Evolutionary conservation across 2,797 vertebrate species (phyloP).

Genomic region (Takifugu ocellatus): DNA sequence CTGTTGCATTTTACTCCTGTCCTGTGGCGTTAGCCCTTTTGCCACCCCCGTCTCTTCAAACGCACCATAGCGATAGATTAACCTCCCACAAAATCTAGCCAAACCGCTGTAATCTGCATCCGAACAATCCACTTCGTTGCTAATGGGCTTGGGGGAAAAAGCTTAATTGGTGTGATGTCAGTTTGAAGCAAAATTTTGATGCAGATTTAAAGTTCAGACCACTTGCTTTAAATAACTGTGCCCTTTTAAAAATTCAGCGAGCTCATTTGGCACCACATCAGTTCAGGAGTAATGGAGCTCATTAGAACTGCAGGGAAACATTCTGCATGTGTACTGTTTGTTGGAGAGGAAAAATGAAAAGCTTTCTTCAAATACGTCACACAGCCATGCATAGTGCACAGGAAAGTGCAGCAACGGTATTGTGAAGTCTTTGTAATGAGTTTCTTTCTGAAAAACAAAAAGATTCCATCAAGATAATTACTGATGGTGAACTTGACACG

Average conservation of each 20-base stretch:
- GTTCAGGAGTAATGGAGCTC: conserved; percentile 68
- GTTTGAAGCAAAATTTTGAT: conserved; percentile 63
- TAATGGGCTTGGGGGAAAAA: conserved; percentile 57
- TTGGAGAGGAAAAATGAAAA: conserved; percentile 30
- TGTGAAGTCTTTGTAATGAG: too few species aligned
- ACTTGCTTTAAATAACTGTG: conserved; percentile 72
- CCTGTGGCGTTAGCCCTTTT: conserved; percentile 23
- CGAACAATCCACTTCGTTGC: conserved; percentile 52
- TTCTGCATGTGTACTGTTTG: conserved; percentile 53
- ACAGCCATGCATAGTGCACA: conserved; percentile 13
- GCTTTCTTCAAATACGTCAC: conserved; percentile 36
- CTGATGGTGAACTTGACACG: too few species aligned
- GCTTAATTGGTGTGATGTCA: conserved; percentile 64
- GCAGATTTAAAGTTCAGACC: conserved; percentile 66
- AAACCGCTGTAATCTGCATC: conserved; percentile 40
- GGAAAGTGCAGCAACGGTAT: too few species aligned
- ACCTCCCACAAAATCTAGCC: conserved; percentile 21
- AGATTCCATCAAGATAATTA: too few species aligned
- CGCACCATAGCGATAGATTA: conserved; percentile 19
- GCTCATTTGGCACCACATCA: conserved; percentile 67
- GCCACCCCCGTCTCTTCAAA: conserved; percentile 26
- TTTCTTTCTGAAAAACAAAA: too few species aligned
- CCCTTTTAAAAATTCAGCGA: conserved; percentile 66
- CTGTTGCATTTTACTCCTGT: conserved; percentile 22
- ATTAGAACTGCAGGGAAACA: conserved; percentile 67